Evolutionary conservation across 2,113 vertebrate species (phyloP).

Genomic region (Anoplopoma fimbria): DNA sequence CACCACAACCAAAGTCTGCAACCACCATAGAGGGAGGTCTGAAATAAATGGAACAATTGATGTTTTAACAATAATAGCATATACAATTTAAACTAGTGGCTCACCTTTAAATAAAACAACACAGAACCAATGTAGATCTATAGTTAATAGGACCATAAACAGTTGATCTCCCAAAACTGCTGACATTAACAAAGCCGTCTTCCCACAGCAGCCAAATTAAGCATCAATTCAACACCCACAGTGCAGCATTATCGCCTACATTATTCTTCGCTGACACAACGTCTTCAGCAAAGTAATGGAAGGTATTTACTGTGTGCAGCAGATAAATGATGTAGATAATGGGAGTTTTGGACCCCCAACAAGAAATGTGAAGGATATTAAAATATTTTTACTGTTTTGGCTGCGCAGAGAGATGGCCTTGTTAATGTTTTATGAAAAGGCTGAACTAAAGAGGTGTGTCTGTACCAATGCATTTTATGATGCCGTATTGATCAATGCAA

Average conservation of each 20-base stretch:
- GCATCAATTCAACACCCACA: slow-evolving; percentile 27
- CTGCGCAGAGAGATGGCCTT: not conserved
- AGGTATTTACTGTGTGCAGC: not conserved
- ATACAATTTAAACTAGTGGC: not conserved
- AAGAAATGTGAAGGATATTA: not conserved
- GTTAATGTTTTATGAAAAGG: not conserved
- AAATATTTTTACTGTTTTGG: not conserved
- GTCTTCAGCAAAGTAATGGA: not conserved
- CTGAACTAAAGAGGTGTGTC: not conserved
- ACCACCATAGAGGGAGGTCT: slow-evolving; percentile 90
- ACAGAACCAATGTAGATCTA: not conserved
- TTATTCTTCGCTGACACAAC: not conserved
- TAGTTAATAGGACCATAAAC: not conserved
- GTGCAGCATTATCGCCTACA: slow-evolving; percentile 14
- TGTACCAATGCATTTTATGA: not conserved
- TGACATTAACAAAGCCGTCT: slow-evolving; percentile 6
- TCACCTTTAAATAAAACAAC: not conserved
- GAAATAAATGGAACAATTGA: not conserved
- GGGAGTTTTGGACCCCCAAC: not conserved
- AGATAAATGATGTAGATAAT: not conserved
- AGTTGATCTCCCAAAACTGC: not conserved
- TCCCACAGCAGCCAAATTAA: slow-evolving; percentile 22
- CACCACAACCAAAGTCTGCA: slow-evolving; percentile 96
- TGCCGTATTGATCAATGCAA: not conserved
- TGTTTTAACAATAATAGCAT: not conserved